Conservation (phyloP, 2,113 vertebrate genomes). For the Antechinus flavipes region DNA sequence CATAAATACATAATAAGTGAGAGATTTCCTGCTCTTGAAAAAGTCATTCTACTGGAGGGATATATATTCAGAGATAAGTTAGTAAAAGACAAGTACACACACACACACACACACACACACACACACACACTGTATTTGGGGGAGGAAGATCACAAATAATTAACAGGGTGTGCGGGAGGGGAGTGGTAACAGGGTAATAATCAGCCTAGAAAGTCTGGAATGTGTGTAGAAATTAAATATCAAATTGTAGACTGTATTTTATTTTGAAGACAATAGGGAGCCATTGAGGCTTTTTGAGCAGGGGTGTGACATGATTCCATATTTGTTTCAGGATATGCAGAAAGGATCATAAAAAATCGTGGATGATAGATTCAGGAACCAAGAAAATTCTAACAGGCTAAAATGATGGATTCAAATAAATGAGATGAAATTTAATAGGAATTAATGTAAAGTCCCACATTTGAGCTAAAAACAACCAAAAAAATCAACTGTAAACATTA, state of each 20-base stretch:
- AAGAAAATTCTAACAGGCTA: neutral
- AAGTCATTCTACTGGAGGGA: neutral
- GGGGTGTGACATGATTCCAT: neutral
- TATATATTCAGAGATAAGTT: neutral
- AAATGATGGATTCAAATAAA: neutral
- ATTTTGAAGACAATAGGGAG: neutral
- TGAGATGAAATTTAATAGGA: neutral
- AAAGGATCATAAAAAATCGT: neutral
- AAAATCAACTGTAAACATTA: neutral
- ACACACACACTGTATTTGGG: neutral
- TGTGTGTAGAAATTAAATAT: neutral
- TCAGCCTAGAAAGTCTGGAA: neutral
- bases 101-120: neutral
- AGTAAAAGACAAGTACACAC: neutral
- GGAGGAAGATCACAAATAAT: neutral
- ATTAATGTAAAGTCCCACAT: neutral
- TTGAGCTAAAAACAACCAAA: neutral
- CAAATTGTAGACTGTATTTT: neutral
- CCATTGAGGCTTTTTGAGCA: neutral
- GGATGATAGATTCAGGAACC: neutral
- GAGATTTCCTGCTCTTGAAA: neutral
- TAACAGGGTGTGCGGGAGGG: neutral
- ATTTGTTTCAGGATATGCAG: neutral
- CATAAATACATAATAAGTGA: neutral
- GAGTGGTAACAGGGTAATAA: neutral